phyloP scores from a whole-genome alignment of 2,113 vertebrate genomes.

The Siniperca chuatsi region DNA sequence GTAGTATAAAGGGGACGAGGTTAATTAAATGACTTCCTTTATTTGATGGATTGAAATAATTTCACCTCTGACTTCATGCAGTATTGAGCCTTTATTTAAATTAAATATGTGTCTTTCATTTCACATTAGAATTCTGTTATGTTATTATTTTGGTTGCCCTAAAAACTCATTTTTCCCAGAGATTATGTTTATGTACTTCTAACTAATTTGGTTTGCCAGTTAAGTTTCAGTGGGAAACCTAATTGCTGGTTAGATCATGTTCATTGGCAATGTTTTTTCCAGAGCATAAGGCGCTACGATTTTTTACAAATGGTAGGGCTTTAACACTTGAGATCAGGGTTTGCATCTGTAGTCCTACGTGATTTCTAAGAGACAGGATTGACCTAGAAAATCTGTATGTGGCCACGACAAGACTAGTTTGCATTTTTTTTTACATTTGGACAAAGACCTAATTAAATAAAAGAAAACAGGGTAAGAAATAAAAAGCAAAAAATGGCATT shows the following conservation, averaged over 20 bases:
- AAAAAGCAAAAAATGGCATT: not conserved
- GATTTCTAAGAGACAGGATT: too few relatives aligned
- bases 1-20: not conserved
- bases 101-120: not conserved
- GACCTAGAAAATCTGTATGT: not conserved
- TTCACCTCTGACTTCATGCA: conserved; percentile 31
- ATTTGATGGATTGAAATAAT: conserved; percentile 15
- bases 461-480: not conserved
- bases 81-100: not conserved
- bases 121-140: not conserved
- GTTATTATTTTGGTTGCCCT: not conserved
- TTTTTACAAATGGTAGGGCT: not conserved
- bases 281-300: not conserved
- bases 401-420: not conserved
- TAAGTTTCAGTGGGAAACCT: not conserved
- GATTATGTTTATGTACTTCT: too few relatives aligned
- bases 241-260: not conserved
- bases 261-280: not conserved
- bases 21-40: conserved; percentile 27
- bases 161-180: not conserved
- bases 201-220: not conserved
- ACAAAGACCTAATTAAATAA: not conserved
- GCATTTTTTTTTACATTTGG: not conserved
- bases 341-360: not conserved
- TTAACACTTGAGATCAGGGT: not conserved